Base-by-base conservation (phyloP, 2,797 vertebrate genomes). In the Rallus crepitans region DNA sequence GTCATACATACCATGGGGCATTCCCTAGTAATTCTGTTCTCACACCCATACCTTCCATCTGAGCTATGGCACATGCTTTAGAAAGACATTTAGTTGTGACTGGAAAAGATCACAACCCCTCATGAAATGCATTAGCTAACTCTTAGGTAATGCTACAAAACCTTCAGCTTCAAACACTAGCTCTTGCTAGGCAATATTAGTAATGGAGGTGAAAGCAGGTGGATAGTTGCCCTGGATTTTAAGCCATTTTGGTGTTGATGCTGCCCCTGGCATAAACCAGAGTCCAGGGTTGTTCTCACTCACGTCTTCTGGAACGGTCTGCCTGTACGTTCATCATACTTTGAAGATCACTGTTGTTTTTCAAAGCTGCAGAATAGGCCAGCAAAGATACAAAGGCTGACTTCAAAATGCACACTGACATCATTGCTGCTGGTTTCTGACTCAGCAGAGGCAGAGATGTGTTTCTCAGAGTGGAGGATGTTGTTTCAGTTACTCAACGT, bases 391-490 rank as follows among this genome's bases (percentile, higher is more conserved):
- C 27, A 61, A 47, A 75, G 45, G 37, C 57, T 89, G 75, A 77
- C 80, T 93, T 11, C 7, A 90, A 94, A 95, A 70, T 11, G 56
- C n/a, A 35, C 1, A 0, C 78, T 82, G 57, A 75, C 30, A 21
- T 85, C 40, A 55, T 21, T 69, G 84, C 86, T 93, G 56, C 86
- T 71, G 30, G 33, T 82, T 96, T 94, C 81, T 90, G 88, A 87
- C 68, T 95, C 86, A 92, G 75, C 83, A 93, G 75, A 70, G 75
- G 17, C 47, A 64, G 5, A 80, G 60, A 68, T 57, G 48, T 50
- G 48, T 93, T 94, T 93, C 72, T 94, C 23, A 0, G 48, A 68
- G 60, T 37, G 65, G 68, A 95, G 90, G 87, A 89, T 75, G 81
- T 87, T 94, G 59, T 89, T 94, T 89, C 94, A 85, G 92, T 94